phyloP scores from a whole-genome alignment of 2,113 vertebrate species.

The Tamias sibiricus region DNA sequence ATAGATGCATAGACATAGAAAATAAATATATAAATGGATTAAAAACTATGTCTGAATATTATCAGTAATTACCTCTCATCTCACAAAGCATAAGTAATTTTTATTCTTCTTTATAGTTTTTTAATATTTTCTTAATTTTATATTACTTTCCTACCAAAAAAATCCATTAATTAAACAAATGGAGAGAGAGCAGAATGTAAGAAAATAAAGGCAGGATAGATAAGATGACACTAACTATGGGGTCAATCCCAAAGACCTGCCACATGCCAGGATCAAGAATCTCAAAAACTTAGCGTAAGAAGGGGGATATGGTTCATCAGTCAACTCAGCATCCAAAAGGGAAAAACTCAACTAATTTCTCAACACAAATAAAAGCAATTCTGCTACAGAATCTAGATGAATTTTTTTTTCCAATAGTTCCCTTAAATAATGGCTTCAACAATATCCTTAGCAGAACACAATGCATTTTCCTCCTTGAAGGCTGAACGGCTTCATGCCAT shows the following conservation, averaged over 20 bases:
- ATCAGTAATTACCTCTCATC: neutral
- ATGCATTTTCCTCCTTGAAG: neutral
- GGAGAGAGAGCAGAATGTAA: neutral
- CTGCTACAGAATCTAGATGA: neutral
- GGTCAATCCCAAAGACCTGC: neutral
- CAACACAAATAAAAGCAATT: conserved; percentile 12
- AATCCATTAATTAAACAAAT: neutral
- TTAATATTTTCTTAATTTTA: conserved; percentile 12
- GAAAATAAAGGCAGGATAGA: neutral
- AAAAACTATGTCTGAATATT: neutral
- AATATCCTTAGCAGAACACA: neutral
- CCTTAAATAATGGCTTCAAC: neutral
- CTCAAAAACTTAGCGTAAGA: neutral
- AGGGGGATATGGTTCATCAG: neutral
- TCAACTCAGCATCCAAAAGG: neutral
- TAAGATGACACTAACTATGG: neutral
- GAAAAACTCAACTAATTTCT: neutral
- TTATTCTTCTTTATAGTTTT: conserved; percentile 42
- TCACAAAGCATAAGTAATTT: neutral
- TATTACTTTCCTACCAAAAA: neutral
- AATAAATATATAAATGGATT: neutral
- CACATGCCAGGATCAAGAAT: neutral
- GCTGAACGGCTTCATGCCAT: neutral
- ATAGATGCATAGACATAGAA: neutral
- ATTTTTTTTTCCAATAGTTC: neutral